These are phyloP conservation scores for Sisor rabdophorus DNA, from an alignment of 2,113 vertebrate species.

Conservation along the genomic window DNA sequence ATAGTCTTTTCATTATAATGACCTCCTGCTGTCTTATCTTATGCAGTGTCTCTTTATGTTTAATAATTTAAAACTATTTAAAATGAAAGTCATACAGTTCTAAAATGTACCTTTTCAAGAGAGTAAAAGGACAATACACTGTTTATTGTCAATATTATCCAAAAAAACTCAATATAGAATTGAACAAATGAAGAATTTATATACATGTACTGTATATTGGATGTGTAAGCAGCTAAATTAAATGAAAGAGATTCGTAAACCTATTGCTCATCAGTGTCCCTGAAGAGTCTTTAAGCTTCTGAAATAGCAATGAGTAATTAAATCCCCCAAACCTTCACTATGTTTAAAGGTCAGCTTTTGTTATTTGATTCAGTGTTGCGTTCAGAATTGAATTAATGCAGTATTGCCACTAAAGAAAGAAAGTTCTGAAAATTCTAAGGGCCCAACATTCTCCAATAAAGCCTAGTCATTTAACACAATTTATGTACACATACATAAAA, in stretches of 20 bases:
- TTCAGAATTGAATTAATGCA: conserved; percentile 41
- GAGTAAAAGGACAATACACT: background rate
- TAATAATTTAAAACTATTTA: conserved; percentile 14
- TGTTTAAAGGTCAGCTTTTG: conserved; percentile 55
- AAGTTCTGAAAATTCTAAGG: too few species aligned
- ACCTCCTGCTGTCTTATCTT: conserved; percentile 21
- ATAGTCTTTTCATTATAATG: conserved; percentile 30
- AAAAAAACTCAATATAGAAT: background rate
- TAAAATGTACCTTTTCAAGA: background rate
- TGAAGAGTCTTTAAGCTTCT: conserved; percentile 38
- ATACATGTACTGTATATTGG: background rate
- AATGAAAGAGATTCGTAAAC: conserved; percentile 4
- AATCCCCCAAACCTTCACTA: conserved; percentile 42
- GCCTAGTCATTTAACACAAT: too few species aligned
- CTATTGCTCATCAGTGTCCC: conserved; percentile 40
- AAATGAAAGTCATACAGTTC: background rate
- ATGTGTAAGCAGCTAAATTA: background rate
- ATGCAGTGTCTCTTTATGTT: conserved; percentile 8
- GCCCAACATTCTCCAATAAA: too few species aligned
- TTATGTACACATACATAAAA: too few species aligned
- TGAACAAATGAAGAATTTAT: too few species aligned
- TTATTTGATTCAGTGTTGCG: conserved; percentile 46
- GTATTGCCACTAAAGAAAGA: background rate
- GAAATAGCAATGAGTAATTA: conserved; percentile 52
- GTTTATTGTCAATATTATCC: background rate